Evolutionary conservation across 2,113 vertebrate species (phyloP), one percentile per base, ranked within the genome.

Genomic region (Podilymbus podiceps): DNA sequence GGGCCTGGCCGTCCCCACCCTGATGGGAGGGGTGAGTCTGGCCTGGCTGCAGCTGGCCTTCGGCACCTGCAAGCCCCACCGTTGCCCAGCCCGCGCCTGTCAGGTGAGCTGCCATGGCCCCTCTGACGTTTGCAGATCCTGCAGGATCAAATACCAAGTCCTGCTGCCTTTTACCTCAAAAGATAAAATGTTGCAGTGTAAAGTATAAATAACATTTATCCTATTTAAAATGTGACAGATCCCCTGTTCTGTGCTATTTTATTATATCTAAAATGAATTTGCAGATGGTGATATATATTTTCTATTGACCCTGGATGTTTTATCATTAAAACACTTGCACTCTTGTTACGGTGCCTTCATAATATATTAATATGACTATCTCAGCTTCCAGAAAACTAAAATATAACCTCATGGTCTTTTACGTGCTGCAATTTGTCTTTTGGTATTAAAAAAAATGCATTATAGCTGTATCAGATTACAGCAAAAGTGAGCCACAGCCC

Each of bases 141-240:
- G 44, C 1, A 1, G 23, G 72, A 68, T 46, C 74, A n/a, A 49
- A 16, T 20, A 6, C 30, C 4, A 22, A 60, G 60, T 67, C 42
- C 73, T 76, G 24, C 64, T 81, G 47, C 42, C 38, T 27, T 53
- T 76, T 85, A 71, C 40, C 35, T 75, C 49, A 33, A 47, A 92
- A 78, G 35, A 87, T 30, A 47, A 93, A 95, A 64, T 17, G 27
- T 62, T 78, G 56, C 73, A 85, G 89, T 40, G 64, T 75, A 30
- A 88, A 93, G 77, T 64, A 89, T 85, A 94, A 96, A 93, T 90
- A 96, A 84, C 35, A 71, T 89, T 91, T 86, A 59, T 94, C 44
- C 60, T 94, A 28, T 92, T 81, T 92, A 94, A 87, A 79, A 92
- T 47, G 42, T 90, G 86, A 76, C 73, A 75, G 35, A 85, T 81